Base-by-base conservation (phyloP, 2,113 vertebrate species). In the Engystomops pustulosus region DNA sequence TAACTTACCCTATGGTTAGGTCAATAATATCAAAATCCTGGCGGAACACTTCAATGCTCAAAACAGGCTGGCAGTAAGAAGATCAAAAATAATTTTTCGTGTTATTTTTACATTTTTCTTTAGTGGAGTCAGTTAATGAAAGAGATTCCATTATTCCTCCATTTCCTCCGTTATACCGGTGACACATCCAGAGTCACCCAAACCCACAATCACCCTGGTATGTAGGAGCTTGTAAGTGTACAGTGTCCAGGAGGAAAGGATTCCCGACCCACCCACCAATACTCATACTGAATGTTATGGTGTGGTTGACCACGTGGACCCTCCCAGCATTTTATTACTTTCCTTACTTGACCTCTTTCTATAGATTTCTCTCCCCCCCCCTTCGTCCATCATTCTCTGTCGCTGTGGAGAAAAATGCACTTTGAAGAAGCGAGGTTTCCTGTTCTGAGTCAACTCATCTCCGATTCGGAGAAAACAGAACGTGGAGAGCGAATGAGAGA, bases 391-490 rank as follows among this genome's bases (percentile, higher is more conserved):
- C 1, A 38, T 25, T 78, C 32, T 7, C 10, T 38, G 8, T 34
- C 10, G 10, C 74, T 74, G n/a, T 6, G 51, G 34, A 74, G 80
- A 6, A 41, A 45, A 72, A 69, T 38, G 45, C 32, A 18, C 75
- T 79, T 79, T 85, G 58, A 85, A 69, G 82, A 53, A 44, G 32
- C 60, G 83, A 85, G 74, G 75, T 85, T 85, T 85, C 83, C 83
- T 85, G 83, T 78, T 79, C 12, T 58, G 25, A 58, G 45, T 70
- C 23, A 78, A 30, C 45, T 38, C 25, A 25, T 27, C 72, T 53
- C 32, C 75, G 70, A 27, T 85, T 85, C 83, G 75, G 41, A 85
- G 83, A 85, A 85, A 85, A 45, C 47, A 45, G 34, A 14, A 51
- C 17, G 45, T 41, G 38, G 55, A 65, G 62, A 58, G 70, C 27